phyloP scores from a whole-genome alignment of 2,888 invertebrate genomes.

The Caenorhabditis zanzibari region DNA sequence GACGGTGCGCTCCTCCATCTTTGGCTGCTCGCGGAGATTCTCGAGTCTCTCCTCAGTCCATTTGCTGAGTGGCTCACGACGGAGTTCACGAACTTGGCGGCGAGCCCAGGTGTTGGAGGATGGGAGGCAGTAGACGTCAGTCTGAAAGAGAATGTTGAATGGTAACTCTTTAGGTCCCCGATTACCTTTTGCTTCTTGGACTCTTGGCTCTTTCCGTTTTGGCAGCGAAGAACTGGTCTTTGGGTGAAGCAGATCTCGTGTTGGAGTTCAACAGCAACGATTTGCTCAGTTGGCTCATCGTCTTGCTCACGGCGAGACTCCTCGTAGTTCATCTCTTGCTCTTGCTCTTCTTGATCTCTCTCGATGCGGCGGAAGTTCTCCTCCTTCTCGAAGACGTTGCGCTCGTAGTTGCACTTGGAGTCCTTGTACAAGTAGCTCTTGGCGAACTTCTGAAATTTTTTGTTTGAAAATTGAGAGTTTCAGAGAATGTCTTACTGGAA shows the following conservation, averaged over 20 bases:
- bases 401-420: conserved; percentile 67
- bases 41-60: conserved; percentile 50
- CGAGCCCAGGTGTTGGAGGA: conserved; percentile 61
- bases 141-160: conserved; percentile 25
- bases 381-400: conserved; percentile 65
- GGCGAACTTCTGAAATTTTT: conserved; percentile 75
- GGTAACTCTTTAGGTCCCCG: background rate
- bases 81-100: conserved; percentile 64
- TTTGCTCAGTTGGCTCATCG: conserved; percentile 71
- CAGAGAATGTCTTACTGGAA: conserved; percentile 25
- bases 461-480: background rate
- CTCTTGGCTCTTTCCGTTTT: conserved; percentile 55
- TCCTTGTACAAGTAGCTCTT: conserved; percentile 76
- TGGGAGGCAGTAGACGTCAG: conserved; percentile 66
- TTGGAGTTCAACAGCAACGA: conserved; percentile 75
- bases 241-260: conserved; percentile 80
- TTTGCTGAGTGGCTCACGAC: conserved; percentile 57
- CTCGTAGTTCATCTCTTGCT: conserved; percentile 63
- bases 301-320: conserved; percentile 48
- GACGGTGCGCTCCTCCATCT: conserved; percentile 55
- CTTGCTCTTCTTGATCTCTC: conserved; percentile 37
- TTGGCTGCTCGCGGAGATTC: conserved; percentile 46
- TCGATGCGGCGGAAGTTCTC: conserved; percentile 67
- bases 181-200: conserved; percentile 61
- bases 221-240: conserved; percentile 75